Evolutionary conservation across 1,140 invertebrate genomes (phyloP).

Genomic region (Polypedilum vanderplanki): DNA sequence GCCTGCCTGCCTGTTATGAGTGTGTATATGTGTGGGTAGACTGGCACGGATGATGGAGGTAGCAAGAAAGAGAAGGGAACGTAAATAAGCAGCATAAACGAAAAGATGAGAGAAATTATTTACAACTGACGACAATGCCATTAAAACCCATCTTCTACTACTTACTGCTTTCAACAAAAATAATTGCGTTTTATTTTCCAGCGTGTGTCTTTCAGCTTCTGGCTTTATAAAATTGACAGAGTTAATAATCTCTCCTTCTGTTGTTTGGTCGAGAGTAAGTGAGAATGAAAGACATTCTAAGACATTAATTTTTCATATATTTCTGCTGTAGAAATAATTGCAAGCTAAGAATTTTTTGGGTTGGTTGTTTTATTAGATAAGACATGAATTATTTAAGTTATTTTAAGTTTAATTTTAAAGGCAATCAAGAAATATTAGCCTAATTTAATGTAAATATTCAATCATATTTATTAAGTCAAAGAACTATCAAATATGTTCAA

Average conservation of each 20-base stretch:
- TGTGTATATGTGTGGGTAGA: background rate
- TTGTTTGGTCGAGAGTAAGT: too few relatives aligned
- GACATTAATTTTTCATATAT: too few relatives aligned
- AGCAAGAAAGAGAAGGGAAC: background rate
- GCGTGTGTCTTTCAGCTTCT: background rate
- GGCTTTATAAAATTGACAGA: slow-evolving; percentile 2
- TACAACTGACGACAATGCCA: slow-evolving; percentile 26
- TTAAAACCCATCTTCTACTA: slow-evolving; percentile 24
- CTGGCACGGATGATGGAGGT: background rate
- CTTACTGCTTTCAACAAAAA: background rate
- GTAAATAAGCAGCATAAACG: background rate
- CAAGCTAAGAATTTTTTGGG: too few relatives aligned
- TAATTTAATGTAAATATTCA: too few relatives aligned
- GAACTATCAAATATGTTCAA: too few relatives aligned
- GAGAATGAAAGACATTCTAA: too few relatives aligned
- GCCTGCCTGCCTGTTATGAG: background rate
- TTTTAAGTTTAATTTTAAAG: too few relatives aligned
- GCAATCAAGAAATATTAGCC: too few relatives aligned
- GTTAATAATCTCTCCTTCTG: background rate
- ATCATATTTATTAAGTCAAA: too few relatives aligned
- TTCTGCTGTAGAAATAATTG: too few relatives aligned
- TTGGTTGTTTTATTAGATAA: too few relatives aligned
- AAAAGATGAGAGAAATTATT: slow-evolving; percentile 25
- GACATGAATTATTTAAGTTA: too few relatives aligned
- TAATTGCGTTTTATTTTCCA: slow-evolving; percentile 24